Evolutionary conservation across 2,888 invertebrate genomes (phyloP).

Genomic region (Odontothrips loti): DNA sequence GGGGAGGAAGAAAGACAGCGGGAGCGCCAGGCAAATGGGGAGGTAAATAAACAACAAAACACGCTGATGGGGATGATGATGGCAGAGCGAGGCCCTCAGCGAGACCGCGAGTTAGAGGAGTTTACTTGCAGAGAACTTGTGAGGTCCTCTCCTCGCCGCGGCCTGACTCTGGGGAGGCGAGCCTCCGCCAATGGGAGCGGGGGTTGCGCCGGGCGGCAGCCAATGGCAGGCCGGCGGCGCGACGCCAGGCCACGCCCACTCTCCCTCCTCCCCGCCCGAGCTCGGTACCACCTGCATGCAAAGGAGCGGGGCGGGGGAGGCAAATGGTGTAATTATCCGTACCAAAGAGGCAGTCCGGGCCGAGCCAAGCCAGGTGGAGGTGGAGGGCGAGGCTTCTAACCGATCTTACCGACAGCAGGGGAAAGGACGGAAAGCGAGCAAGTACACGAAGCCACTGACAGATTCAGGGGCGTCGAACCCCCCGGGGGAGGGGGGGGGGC

Average conservation of each 20-base stretch:
- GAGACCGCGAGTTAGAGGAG: slow-evolving; percentile 31
- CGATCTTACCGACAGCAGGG: too few relatives aligned
- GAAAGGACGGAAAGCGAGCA: too few relatives aligned
- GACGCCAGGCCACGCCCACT: slow-evolving; percentile 15
- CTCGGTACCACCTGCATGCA: background rate
- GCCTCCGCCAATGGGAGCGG: slow-evolving; percentile 30
- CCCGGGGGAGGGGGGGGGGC: background rate
- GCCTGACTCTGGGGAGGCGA: slow-evolving; percentile 30
- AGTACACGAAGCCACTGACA: too few relatives aligned
- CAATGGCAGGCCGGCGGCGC: slow-evolving; percentile 32
- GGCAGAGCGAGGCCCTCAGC: slow-evolving; percentile 6
- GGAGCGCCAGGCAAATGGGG: background rate
- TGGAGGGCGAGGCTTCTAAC: too few relatives aligned
- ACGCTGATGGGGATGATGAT: too few relatives aligned
- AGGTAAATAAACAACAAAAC: too few relatives aligned
- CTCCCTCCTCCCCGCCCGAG: background rate
- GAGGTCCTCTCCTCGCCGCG: slow-evolving; percentile 16
- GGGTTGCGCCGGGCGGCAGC: slow-evolving; percentile 27
- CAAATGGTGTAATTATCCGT: background rate
- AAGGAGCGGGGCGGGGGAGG: background rate
- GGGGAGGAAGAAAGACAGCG: too few relatives aligned
- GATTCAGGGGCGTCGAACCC: too few relatives aligned
- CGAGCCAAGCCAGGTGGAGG: too few relatives aligned
- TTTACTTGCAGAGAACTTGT: slow-evolving; percentile 19
- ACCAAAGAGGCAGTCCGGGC: too few relatives aligned